Percentiles rank a stretch among this genome's conserved stretches.
Conservation (phyloP, 1,140 invertebrate species). For the Stegodyphus mimosarum region DNA sequence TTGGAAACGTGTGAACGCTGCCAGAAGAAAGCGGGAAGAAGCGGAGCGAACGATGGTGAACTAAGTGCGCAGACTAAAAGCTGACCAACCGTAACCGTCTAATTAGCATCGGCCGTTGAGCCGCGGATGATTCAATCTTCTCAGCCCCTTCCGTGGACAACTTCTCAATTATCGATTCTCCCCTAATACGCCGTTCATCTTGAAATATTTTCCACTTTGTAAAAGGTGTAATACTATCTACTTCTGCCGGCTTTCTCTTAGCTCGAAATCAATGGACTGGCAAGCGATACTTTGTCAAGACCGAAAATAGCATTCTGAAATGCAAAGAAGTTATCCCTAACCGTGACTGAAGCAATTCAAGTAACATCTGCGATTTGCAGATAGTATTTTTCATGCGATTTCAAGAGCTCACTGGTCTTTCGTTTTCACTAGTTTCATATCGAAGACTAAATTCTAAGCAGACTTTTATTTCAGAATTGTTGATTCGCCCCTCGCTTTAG, state of each 20-base stretch:
- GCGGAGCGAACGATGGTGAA: not conserved
- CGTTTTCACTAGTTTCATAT: too few relatives aligned
- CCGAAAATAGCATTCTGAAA: not conserved
- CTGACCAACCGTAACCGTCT: conserved; percentile 36
- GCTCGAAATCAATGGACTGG: conserved; percentile 22
- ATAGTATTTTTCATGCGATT: too few relatives aligned
- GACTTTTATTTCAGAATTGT: too few relatives aligned
- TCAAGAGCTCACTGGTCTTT: too few relatives aligned
- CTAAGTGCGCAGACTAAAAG: not conserved
- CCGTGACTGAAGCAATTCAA: not conserved
- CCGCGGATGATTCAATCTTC: conserved; percentile 48
- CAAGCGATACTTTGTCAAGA: conserved; percentile 24
- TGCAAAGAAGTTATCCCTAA: not conserved
- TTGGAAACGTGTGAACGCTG: conserved; percentile 29
- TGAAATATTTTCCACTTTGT: conserved; percentile 52
- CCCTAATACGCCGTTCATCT: conserved; percentile 37
- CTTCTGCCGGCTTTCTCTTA: conserved; percentile 1
- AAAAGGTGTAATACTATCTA: conserved; percentile 29
- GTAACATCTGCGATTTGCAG: too few relatives aligned
- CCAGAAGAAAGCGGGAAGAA: conserved; percentile 28
- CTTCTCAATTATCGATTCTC: conserved; percentile 55
- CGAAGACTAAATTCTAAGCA: too few relatives aligned
- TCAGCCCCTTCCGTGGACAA: conserved; percentile 20
- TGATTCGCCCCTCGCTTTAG: too few relatives aligned
- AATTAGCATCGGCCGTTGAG: conserved; percentile 50